A percentile compares a stretch with the other conserved stretches of the same genome.
Evolutionary conservation across 2,888 invertebrate genomes (phyloP).

Genomic region (Cheilosia urbana): DNA sequence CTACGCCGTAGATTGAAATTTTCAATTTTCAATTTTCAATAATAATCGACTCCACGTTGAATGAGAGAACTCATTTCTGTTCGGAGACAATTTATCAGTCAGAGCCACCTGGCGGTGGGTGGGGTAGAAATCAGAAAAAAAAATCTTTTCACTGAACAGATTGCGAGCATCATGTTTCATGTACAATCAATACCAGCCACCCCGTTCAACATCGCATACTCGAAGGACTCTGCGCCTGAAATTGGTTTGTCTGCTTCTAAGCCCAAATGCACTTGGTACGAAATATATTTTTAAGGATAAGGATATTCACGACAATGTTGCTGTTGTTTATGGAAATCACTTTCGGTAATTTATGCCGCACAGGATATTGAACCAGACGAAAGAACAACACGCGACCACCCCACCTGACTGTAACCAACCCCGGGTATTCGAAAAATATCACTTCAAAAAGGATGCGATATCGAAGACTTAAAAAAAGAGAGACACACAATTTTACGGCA

Average conservation of each 20-base stretch:
- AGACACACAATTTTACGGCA: constrained; percentile 51
- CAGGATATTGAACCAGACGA: constrained; percentile 63
- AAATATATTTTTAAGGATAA: constrained; percentile 11
- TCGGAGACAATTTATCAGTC: constrained; percentile 58
- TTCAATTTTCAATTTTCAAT: constrained; percentile 64
- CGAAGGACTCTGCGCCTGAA: constrained; percentile 2
- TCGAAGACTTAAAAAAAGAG: constrained; percentile 37
- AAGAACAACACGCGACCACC: constrained; percentile 1
- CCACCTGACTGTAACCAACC: constrained; percentile 29
- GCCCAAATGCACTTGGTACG: constrained; percentile 36
- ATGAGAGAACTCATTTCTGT: background rate
- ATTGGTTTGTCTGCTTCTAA: constrained; percentile 24
- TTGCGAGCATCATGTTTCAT: constrained; percentile 39
- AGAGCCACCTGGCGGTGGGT: constrained; percentile 22
- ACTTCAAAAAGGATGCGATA: constrained; percentile 49
- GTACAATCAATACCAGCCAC: constrained; percentile 42
- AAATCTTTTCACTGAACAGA: constrained; percentile 41
- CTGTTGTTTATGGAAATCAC: constrained; percentile 66
- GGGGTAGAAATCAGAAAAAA: constrained; percentile 14
- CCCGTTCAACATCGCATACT: background rate
- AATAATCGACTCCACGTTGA: constrained; percentile 36
- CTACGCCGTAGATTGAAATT: constrained; percentile 33
- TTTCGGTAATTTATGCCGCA: constrained; percentile 68
- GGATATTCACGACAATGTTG: constrained; percentile 24
- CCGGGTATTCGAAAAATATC: background rate